Base-by-base conservation (phyloP, 2,113 vertebrate genomes). In the Donacobius atricapilla region DNA sequence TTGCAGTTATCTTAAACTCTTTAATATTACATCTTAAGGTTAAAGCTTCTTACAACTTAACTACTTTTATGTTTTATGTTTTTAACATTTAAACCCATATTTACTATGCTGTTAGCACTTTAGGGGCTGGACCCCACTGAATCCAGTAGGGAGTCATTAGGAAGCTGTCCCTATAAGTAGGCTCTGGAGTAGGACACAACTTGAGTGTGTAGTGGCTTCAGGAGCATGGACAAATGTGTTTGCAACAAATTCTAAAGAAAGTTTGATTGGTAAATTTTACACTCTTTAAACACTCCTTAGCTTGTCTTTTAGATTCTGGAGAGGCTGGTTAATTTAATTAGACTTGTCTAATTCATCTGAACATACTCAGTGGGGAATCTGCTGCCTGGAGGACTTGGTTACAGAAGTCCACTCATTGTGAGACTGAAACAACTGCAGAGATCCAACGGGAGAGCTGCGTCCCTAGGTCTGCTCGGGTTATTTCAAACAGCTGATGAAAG, bases 241-340 rank as follows among this genome's bases (percentile, higher is more conserved):
- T 45, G 37, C 69, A 42, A 33, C 31, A 53, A 45, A 56, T 75
- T 71, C 23, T n/a, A 48, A 78, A 72, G 31, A 13, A 83, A 79
- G 40, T 76, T 87, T 28, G 3, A 11, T 28, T 40, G 50, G 39
- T 44, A 60, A 42, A 7, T 45, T 75, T 83, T 89, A 58, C 24
- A 58, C 16, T 69, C 90, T 64, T 31, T 1, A 40, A 93, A 61
- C 85, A 65, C 53, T 84, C 54, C 44, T 80, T 72, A 37, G 42
- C 39, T 95, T 88, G 42, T 66, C 27, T 83, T 79, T 83, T 72
- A 79, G 73, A 10, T 65, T 94, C 50, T 94, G 66, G 42, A 82
- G 54, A 66, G 70, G 58, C 58, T 83, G 61, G 30, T 83, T 93
- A 88, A 96, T 95, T 91, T 91, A 89, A 95, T 91, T 73, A 94